Evolutionary conservation across 2,797 vertebrate species (phyloP).

Genomic region (Hephaestus fuliginosus): DNA sequence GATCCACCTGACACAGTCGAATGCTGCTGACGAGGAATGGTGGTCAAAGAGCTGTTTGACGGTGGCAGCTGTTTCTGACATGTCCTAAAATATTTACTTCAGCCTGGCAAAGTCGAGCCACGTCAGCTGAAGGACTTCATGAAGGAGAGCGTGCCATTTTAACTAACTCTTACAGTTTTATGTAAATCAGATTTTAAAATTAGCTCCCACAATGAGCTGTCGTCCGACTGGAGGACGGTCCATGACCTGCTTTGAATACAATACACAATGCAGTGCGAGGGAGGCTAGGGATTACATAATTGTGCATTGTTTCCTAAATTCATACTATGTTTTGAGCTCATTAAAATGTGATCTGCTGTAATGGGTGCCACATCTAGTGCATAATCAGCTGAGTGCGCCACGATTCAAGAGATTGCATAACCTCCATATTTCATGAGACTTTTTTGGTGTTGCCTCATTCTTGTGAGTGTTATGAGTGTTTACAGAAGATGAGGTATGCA

Average conservation of each 20-base stretch:
- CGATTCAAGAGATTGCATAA: conserved; percentile 66
- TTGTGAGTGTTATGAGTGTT: conserved; percentile 62
- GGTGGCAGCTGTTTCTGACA: conserved; percentile 47
- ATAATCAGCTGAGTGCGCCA: conserved; percentile 55
- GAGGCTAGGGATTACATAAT: conserved; percentile 42
- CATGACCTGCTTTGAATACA: conserved; percentile 50
- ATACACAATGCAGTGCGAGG: conserved; percentile 23
- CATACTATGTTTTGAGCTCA: conserved; percentile 41
- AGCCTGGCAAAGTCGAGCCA: conserved; percentile 20
- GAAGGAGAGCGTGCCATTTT: conserved; percentile 44
- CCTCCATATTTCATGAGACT: conserved; percentile 58
- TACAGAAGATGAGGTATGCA: conserved; percentile 61
- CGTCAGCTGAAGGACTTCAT: conserved; percentile 11
- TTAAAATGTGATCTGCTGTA: conserved; percentile 55
- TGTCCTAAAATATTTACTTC: conserved; percentile 35
- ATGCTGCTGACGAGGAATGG: conserved; percentile 14
- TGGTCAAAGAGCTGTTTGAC: conserved; percentile 16
- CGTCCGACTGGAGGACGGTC: conserved; percentile 48
- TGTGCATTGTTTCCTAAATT: conserved; percentile 42
- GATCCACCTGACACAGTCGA: conserved; percentile 27
- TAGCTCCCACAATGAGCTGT: conserved; percentile 48
- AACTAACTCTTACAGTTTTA: conserved; percentile 57
- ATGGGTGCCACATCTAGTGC: conserved; percentile 34
- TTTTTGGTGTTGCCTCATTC: conserved; percentile 61
- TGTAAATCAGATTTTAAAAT: conserved; percentile 64